These are phyloP conservation scores for Corynorhinus townsendii DNA, from an alignment of 2,113 vertebrate species.

Conservation along the genomic window DNA sequence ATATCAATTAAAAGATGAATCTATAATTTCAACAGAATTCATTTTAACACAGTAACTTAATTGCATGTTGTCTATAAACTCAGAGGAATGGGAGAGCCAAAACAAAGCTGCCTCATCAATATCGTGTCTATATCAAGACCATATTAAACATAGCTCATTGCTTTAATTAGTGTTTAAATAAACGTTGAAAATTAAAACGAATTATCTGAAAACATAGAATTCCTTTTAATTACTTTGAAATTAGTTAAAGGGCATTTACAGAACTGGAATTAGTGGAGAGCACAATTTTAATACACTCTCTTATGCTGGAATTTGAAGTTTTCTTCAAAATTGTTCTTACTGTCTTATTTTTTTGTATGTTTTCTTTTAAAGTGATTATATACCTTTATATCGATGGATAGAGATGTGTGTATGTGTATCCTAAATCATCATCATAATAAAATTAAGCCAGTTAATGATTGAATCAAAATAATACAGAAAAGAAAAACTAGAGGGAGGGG, in stretches of 20 bases:
- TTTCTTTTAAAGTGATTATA: background rate
- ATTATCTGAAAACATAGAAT: background rate
- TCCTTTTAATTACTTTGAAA: slow-evolving; percentile 4
- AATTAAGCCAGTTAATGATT: background rate
- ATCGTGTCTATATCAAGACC: background rate
- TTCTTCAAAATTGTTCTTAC: background rate
- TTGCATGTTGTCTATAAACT: background rate
- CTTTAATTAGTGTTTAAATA: background rate
- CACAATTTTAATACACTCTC: background rate
- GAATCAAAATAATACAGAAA: background rate
- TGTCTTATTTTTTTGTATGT: background rate
- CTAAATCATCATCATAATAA: background rate
- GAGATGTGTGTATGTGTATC: background rate
- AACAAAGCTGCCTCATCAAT: background rate
- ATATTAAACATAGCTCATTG: background rate
- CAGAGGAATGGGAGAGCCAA: background rate
- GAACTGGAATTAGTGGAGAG: background rate
- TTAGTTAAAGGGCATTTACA: background rate
- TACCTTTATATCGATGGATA: background rate
- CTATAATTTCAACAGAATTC: background rate
- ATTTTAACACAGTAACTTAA: background rate
- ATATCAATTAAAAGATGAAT: background rate
- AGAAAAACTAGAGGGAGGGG: background rate
- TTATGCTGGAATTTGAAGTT: background rate
- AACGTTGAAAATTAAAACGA: background rate